phyloP scores from a whole-genome alignment of 2,797 vertebrate species.

The Echiichthys vipera region DNA sequence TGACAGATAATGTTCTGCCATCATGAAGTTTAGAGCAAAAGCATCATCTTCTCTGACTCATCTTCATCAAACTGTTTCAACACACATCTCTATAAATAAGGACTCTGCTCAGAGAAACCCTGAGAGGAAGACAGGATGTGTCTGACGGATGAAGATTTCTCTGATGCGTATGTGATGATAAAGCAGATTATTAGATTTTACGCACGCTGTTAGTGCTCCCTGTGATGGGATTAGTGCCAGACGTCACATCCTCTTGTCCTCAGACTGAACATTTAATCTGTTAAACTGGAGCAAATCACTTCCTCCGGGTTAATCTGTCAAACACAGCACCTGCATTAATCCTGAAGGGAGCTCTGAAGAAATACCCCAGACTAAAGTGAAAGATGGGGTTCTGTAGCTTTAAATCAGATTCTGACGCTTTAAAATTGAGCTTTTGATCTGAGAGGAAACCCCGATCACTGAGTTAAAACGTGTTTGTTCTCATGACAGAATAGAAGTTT shows the following conservation, averaged over 20 bases:
- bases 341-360: not conserved
- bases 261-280: not conserved
- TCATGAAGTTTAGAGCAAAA: conserved; percentile 16
- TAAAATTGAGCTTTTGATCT: not conserved
- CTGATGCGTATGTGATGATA: not conserved
- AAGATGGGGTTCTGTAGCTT: too few species aligned
- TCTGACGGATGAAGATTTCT: not conserved
- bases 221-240: conserved; percentile 25
- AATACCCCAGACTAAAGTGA: not conserved
- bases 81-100: conserved; percentile 39
- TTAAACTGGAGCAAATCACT: not conserved
- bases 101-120: conserved; percentile 21
- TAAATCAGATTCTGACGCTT: too few species aligned
- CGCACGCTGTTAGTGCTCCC: not conserved
- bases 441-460: not conserved
- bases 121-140: not conserved
- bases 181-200: not conserved
- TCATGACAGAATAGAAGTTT: too few species aligned
- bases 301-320: not conserved
- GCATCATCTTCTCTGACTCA: conserved; percentile 41
- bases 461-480: too few species aligned
- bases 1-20: not conserved
- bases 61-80: conserved; percentile 5
- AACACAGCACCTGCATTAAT: conserved; percentile 1
- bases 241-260: not conserved